These are phyloP conservation scores for Caenorhabditis uteleia DNA, from an alignment of 2,888 invertebrate species.

Conservation along the genomic window DNA sequence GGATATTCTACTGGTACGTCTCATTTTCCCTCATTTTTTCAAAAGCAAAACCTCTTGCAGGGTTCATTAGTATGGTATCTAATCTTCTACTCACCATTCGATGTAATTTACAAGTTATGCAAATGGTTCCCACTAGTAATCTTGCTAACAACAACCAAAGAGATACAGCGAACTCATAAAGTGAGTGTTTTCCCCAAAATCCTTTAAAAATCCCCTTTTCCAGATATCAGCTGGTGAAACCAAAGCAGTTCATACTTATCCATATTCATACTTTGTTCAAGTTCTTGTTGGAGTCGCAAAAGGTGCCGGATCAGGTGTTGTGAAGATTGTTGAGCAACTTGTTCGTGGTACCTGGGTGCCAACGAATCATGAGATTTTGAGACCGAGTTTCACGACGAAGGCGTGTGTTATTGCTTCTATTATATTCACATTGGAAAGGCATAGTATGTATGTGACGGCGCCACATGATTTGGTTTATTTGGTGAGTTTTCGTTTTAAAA, in stretches of 20 bases:
- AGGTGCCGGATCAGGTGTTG: constrained; percentile 94
- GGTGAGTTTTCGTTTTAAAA: constrained; percentile 76
- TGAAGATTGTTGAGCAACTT: constrained; percentile 88
- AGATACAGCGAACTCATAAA: constrained; percentile 64
- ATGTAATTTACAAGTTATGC: constrained; percentile 90
- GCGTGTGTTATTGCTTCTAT: constrained; percentile 83
- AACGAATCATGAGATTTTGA: constrained; percentile 95
- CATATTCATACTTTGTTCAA: constrained; percentile 93
- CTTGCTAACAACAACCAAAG: constrained; percentile 57
- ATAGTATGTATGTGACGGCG: constrained; percentile 92
- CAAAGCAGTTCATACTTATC: constrained; percentile 93
- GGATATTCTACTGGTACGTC: constrained; percentile 77
- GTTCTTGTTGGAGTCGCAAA: constrained; percentile 85
- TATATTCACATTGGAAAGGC: constrained; percentile 94
- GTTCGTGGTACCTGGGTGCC: constrained; percentile 98
- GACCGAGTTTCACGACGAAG: constrained; percentile 89
- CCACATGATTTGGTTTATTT: constrained; percentile 97
- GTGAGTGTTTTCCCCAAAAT: constrained; percentile 16
- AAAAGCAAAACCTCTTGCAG: constrained; percentile 38
- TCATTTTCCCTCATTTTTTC: neutral
- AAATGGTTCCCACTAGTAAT: constrained; percentile 59
- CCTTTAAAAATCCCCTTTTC: neutral
- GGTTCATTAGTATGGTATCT: constrained; percentile 77
- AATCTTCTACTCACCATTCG: constrained; percentile 96
- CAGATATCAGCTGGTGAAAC: constrained; percentile 88